These are phyloP conservation scores for Pherbina coryleti DNA, from an alignment of 2,888 invertebrate genomes.

Conservation along the genomic window DNA sequence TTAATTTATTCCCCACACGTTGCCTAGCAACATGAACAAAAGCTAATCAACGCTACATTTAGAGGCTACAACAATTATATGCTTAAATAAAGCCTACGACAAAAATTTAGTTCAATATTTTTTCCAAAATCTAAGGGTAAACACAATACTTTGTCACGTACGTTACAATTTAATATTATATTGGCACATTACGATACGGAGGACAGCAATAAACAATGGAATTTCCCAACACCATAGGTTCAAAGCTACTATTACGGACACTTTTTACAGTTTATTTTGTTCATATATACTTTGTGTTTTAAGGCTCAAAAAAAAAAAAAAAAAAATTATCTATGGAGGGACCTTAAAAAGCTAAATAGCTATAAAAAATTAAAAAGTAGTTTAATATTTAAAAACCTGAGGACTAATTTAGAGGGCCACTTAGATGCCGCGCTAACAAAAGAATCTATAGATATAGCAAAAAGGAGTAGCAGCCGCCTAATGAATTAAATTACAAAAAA, in stretches of 20 bases:
- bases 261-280: background rate
- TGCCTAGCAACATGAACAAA: background rate
- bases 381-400: too few species aligned
- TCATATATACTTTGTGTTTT: conserved; percentile 33
- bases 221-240: conserved; percentile 7
- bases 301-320: background rate
- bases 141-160: background rate
- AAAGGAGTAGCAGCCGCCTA: too few species aligned
- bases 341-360: background rate
- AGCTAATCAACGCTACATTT: background rate
- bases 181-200: background rate
- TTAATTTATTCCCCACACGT: background rate
- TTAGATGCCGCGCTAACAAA: too few species aligned
- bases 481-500: too few species aligned
- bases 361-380: too few species aligned
- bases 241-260: background rate
- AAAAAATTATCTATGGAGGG: background rate
- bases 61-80: background rate
- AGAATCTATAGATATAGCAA: too few species aligned
- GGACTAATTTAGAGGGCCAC: too few species aligned
- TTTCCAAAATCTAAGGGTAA: background rate
- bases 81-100: conserved; percentile 3
- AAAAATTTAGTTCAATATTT: background rate
- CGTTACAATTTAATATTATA: background rate
- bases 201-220: conserved; percentile 12